Percentiles rank a stretch among this genome's conserved stretches.
Conservation (phyloP, 2,113 vertebrate species). For the Epinephelus lanceolatus region DNA sequence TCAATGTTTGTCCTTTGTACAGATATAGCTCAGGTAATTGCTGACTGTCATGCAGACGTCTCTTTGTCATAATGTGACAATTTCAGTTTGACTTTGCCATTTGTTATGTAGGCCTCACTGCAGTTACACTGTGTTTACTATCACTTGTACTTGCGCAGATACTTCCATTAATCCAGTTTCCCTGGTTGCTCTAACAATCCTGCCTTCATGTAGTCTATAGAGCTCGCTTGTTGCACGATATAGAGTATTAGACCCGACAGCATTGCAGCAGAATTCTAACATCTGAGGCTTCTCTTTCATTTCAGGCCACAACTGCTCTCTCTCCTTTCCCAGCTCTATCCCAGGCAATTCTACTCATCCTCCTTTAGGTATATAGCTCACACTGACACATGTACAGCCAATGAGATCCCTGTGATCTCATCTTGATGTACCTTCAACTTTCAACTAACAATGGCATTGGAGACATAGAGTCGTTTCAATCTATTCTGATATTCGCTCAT, state of each 20-base stretch:
- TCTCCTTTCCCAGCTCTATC: conserved; percentile 74
- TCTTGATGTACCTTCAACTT: conserved; percentile 48
- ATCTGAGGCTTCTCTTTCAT: conserved; percentile 78
- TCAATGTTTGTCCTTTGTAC: conserved; percentile 34
- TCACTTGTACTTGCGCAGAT: conserved; percentile 6
- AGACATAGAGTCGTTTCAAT: conserved; percentile 50
- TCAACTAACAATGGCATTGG: conserved; percentile 54
- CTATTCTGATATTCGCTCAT: conserved; percentile 51
- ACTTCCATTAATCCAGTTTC: conserved; percentile 41
- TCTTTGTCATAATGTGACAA: conserved; percentile 1
- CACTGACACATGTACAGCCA: conserved; percentile 35
- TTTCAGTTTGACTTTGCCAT: conserved; percentile 26
- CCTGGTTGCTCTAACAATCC: conserved; percentile 38
- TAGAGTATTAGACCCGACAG: conserved; percentile 50
- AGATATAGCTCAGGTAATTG: conserved; percentile 14
- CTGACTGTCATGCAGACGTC: conserved; percentile 3
- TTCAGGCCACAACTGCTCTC: conserved; percentile 83
- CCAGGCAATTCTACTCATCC: conserved; percentile 66
- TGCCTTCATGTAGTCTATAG: conserved; percentile 32
- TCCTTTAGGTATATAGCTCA: conserved; percentile 68
- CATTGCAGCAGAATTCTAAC: conserved; percentile 50
- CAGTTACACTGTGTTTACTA: conserved; percentile 17
- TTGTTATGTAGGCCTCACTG: background rate
- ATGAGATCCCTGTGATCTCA: conserved; percentile 40
- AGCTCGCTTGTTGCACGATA: conserved; percentile 40